Base-by-base conservation (phyloP, 2,797 vertebrate species). In the Rhinophrynus dorsalis region DNA sequence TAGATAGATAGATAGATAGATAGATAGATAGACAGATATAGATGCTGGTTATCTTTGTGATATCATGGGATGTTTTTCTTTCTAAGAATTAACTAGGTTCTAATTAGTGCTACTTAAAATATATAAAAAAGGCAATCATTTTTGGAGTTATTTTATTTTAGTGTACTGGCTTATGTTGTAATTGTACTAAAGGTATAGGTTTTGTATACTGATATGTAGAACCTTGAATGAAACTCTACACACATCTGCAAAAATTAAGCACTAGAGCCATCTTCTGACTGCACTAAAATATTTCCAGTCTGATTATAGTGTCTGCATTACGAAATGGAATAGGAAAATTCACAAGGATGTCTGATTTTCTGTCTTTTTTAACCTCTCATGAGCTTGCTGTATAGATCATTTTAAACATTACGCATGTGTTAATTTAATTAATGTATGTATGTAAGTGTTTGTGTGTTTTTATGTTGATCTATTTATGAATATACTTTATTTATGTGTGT, bases 251-350 rank as follows among this genome's bases (percentile, higher is more conserved):
- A 96, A 96, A 94, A 91, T 94, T 91, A 92, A 91, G 87, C 92
- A 85, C 93, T 94, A 91, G 92, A 90, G 95, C 93, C 95, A 92
- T 89, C 96, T 98, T 95, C 96, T 97, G 96, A 95, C 96, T 90
- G 91, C 86, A 89, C 32, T 64, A 90, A 85, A 85, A 90, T 84
- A 82, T 84, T 83, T 77, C 76, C 84, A 75, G 44, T 59, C 79
- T 75, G 77, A 62, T 84, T 80, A 80, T 54, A 72, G 79, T 76
- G 45, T 51, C 62, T 68, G 56, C 38, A 44, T 71, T 81, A 81
- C 62, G 73, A 80, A 84, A 76, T 61, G 69, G 71, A 76, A 78
- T 56, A 60, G 61, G 83, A 67, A 77, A 76, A 6, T 0, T 72
- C 47, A 72, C 54, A 30, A 44, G 51, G 60, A 18, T 50, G 76